Conservation (phyloP, 2,888 invertebrate genomes). For the Synanthedon andrenaeformis region DNA sequence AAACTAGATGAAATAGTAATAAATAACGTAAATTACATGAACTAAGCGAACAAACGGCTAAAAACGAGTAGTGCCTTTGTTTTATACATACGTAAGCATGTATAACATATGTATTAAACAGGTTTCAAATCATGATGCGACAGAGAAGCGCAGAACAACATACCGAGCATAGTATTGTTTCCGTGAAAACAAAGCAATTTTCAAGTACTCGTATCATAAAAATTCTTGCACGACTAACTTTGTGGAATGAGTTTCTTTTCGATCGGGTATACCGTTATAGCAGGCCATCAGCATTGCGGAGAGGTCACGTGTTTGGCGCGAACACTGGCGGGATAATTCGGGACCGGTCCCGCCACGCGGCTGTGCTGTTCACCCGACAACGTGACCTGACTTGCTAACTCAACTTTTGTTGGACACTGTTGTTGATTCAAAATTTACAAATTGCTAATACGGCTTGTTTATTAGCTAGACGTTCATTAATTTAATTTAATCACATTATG, state of each 20-base stretch:
- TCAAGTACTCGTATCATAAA: not conserved
- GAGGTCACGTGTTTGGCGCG: slow-evolving; percentile 25
- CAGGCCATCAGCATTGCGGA: not conserved
- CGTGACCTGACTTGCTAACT: slow-evolving; percentile 35
- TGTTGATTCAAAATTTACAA: slow-evolving; percentile 22
- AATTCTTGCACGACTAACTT: not conserved
- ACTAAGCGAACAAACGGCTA: no score
- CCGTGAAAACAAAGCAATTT: no score
- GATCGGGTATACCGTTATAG: not conserved
- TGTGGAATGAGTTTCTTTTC: not conserved
- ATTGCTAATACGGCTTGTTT: slow-evolving; percentile 1
- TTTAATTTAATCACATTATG: no score
- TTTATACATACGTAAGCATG: no score
- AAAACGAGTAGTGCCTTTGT: no score
- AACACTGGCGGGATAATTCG: slow-evolving; percentile 14
- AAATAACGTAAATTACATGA: no score
- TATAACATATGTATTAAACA: no score
- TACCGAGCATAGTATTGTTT: no score
- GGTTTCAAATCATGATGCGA: no score
- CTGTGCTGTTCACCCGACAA: slow-evolving; percentile 19
- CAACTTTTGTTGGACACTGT: slow-evolving; percentile 18
- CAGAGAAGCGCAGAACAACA: no score
- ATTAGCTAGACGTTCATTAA: no score
- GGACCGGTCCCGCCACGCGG: slow-evolving; percentile 22
- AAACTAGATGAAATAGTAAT: no score